phyloP scores from a whole-genome alignment of 2,888 invertebrate genomes.

The Chrysomela aeneicollis region DNA sequence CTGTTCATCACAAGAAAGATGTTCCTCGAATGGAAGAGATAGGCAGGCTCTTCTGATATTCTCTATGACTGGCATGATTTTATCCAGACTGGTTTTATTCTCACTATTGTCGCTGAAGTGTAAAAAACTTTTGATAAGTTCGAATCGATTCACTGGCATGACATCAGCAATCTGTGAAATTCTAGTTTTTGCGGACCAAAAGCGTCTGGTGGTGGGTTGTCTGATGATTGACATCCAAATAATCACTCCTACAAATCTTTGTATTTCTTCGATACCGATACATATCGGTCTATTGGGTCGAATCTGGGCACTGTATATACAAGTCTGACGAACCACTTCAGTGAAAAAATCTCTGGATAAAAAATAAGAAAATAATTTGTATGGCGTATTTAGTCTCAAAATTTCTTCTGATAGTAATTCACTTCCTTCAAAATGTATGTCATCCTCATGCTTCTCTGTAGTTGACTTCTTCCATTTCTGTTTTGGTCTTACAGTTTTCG shows the following conservation, averaged over 20 bases:
- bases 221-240: constrained; percentile 24
- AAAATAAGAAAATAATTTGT: no score
- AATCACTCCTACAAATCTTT: no score
- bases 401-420: no score
- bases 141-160: constrained; percentile 33
- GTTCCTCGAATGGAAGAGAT: constrained; percentile 30
- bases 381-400: no score
- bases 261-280: no score
- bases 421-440: constrained; percentile 22
- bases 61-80: constrained; percentile 31
- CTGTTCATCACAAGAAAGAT: constrained; percentile 32
- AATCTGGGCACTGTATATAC: no score
- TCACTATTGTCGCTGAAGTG: constrained; percentile 28
- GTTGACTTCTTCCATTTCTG: constrained; percentile 18
- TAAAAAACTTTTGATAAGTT: constrained; percentile 30
- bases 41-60: constrained; percentile 24
- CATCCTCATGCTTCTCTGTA: not conserved
- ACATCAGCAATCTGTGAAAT: constrained; percentile 30
- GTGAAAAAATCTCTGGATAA: no score
- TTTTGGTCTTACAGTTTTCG: no score
- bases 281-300: no score
- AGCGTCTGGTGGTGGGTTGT: constrained; percentile 22
- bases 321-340: no score
- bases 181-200: constrained; percentile 28
- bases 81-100: constrained; percentile 19